Evolutionary conservation across 2,113 vertebrate species (phyloP).

Genomic region (Pholis gunnellus): DNA sequence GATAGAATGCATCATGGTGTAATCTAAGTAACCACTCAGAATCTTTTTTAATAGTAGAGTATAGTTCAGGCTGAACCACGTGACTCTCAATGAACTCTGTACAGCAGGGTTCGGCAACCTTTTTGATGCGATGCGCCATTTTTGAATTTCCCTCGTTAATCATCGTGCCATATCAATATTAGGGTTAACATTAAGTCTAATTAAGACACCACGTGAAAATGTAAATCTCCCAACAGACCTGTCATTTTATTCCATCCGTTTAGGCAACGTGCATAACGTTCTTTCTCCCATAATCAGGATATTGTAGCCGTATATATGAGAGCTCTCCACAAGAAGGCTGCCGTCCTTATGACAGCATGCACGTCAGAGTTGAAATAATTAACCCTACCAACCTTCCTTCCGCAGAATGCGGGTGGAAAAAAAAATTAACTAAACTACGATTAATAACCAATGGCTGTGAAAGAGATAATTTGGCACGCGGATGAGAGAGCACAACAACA

Average conservation of each 20-base stretch:
- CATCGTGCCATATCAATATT: background rate
- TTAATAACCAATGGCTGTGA: background rate
- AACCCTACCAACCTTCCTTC: background rate
- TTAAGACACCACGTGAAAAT: background rate
- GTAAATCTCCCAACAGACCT: background rate
- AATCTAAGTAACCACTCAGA: constrained; percentile 67
- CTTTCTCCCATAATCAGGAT: background rate
- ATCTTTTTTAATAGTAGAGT: constrained; percentile 61
- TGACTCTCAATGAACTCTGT: constrained; percentile 35
- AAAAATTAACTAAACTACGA: background rate
- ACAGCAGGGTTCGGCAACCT: background rate
- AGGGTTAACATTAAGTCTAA: background rate
- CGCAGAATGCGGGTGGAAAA: too few relatives aligned
- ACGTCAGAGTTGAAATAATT: background rate
- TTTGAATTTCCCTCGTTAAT: background rate
- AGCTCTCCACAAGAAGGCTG: background rate
- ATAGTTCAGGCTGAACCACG: constrained; percentile 33
- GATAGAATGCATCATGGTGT: constrained; percentile 67
- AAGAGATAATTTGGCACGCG: background rate
- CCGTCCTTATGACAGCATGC: background rate
- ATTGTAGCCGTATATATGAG: background rate
- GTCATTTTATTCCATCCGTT: background rate
- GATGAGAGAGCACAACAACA: background rate
- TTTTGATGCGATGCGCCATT: background rate
- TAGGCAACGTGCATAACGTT: background rate